Evolutionary conservation across 1,140 invertebrate genomes (phyloP), one percentile per base, ranked within the genome.

Genomic region (Apis laboriosa): DNA sequence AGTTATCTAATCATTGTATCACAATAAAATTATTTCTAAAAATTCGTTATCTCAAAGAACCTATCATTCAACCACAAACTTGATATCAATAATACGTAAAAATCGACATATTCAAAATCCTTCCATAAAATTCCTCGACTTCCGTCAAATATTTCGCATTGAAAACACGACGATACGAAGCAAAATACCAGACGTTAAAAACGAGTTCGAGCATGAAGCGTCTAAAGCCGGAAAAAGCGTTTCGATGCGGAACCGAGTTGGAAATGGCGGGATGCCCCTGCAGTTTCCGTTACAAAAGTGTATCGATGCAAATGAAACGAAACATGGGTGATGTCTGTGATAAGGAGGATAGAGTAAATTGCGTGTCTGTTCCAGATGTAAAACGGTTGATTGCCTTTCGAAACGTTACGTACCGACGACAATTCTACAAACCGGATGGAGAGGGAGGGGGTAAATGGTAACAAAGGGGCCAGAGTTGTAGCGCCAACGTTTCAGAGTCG

Each of bases 301-400:
- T 77, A 77, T 67, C 80, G 64, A 82, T 77, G 74, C 64, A 82
- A 77, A 82, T 70, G 80, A 70, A 77, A 77, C 56, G 80, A 55
- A 19, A 67, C 17, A 9, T 2, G 15, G n/a, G 2, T 43, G 34
- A 12, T n/a, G 60, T 9, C 13, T 34, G 24, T 13, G 43, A 21
- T 61, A 60, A 68, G 53, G 64, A 56, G 24, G 9, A 11, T 8
- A 5, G 51, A 68, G 93, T 92, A 93, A 94, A 94, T 94, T 76
- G 84, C 34, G 84, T 68, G 84, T 84, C 76, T 73, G 34, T 28
- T 34, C 21, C 84, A 84, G 84, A 80, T 64, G 77, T 77, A 84
- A 86, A 86, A 86, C 78, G 78, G 82, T 84, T 84, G 82, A 84
- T 86, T 86, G 83, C 76, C 84, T 80, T 84, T 17, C 64, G 67